These are phyloP conservation scores for Takifugu ocellatus DNA, from an alignment of 2,797 vertebrate genomes.

Conservation along the genomic window DNA sequence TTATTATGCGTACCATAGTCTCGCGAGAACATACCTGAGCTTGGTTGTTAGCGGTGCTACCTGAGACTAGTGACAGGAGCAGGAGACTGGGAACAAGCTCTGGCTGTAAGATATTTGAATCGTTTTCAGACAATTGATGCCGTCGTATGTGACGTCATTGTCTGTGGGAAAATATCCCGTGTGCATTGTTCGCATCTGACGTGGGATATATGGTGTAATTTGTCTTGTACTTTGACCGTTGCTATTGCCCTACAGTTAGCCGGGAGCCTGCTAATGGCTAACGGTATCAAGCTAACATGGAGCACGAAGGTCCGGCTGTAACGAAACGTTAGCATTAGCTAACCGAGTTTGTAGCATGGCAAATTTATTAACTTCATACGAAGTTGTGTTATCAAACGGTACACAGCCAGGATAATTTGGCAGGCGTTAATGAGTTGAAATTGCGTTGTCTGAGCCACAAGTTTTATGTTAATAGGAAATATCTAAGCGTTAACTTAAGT, in stretches of 20 bases:
- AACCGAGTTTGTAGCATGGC: neutral
- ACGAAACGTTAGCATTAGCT: constrained; percentile 14
- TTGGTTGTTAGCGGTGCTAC: constrained; percentile 38
- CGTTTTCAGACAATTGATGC: neutral
- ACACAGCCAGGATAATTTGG: neutral
- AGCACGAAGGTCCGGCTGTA: constrained; percentile 2
- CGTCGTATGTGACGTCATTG: neutral
- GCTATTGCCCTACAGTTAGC: constrained; percentile 59
- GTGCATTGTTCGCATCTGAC: rapidly evolving
- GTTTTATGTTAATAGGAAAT: constrained; percentile 20
- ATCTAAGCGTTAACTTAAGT: constrained; percentile 4
- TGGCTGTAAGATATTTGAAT: constrained; percentile 37
- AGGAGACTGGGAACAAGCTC: constrained; percentile 42
- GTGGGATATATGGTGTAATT: constrained; percentile 1
- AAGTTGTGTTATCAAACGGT: neutral
- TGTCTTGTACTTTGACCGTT: constrained; percentile 58
- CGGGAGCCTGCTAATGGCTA: constrained; percentile 48
- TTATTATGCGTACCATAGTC: constrained; percentile 6
- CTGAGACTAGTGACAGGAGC: constrained; percentile 42
- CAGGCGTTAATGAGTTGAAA: neutral
- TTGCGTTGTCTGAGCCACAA: constrained; percentile 2
- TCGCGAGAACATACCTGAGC: constrained; percentile 60
- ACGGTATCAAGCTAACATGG: constrained; percentile 27
- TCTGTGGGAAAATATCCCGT: rapidly evolving
- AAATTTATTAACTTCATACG: neutral